Base-by-base conservation (phyloP, 2,888 invertebrate species). In the Candidula unifasciata region DNA sequence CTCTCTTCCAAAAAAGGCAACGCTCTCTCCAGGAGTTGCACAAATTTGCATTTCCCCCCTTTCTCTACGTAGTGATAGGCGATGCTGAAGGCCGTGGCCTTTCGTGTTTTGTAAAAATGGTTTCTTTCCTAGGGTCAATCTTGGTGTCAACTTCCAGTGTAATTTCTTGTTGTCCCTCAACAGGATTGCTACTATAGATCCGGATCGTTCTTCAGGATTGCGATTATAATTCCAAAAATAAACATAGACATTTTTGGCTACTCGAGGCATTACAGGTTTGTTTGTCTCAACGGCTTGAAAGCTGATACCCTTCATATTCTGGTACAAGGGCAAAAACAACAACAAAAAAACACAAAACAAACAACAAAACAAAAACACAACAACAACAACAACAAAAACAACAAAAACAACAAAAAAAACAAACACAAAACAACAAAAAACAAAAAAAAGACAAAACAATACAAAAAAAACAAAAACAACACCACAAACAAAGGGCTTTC, bases 41-140 rank as follows among this genome's bases (percentile, higher is more conserved):
- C 87, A 35, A 93, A 89, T 86, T 93, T 93, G 85, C 91, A 91
- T 13, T 92, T 89, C 86, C n/a, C n/a, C n/a, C n/a, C n/a, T n/a
- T 92, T 90, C 82, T 93, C 92, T 24, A 93, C 91, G 64, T 90
- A 89, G 85, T 93, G 93, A 87, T 93, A 93, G 18, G 93, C 92
- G 76, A 93, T 92, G 87, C 93, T 93, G 89, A 93, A 93, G 1
- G 92, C 88, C 82, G 92, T 93, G 27, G 93, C 91, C n/a, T 92
- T 87, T 94, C 93, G 85, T 93, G 93, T 5, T 92, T 93, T 84
- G 92, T 91, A 87, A 93, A 93, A 74, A 93, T 91, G 64, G 91
- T 90, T 84, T 92, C 92, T 54, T 90, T 89, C 82, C 92, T 91
- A 52, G 91, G 89, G 85, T 93, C 93, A 73, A 88, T 89, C 76